Percentiles rank a stretch among this genome's conserved stretches.
Conservation (phyloP, 2,888 invertebrate genomes). For the Eudasyphora cyanicolor region DNA sequence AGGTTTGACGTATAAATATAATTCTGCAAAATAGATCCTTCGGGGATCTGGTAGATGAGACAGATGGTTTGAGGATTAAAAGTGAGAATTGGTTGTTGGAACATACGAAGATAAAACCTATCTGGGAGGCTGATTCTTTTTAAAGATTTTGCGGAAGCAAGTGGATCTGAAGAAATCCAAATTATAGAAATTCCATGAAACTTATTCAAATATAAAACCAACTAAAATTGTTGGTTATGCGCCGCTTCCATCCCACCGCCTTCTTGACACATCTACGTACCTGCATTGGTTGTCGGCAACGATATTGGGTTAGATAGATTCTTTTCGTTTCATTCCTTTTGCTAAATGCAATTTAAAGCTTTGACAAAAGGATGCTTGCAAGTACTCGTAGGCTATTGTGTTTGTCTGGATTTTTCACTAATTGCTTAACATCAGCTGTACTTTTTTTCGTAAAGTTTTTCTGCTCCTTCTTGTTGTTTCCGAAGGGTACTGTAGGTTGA, state of each 20-base stretch:
- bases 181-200: too few relatives aligned
- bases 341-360: constrained; percentile 36
- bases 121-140: too few relatives aligned
- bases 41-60: too few relatives aligned
- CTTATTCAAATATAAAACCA: background rate
- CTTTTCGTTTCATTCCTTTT: constrained; percentile 31
- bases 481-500: background rate
- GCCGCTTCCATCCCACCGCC: background rate
- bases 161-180: too few relatives aligned
- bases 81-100: too few relatives aligned
- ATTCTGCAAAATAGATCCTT: too few relatives aligned
- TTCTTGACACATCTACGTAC: background rate
- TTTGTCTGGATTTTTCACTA: constrained; percentile 40
- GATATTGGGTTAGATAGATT: constrained; percentile 50
- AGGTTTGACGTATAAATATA: too few relatives aligned
- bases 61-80: too few relatives aligned
- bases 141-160: too few relatives aligned
- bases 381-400: constrained; percentile 9
- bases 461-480: constrained; percentile 8
- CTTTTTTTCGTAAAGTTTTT: constrained; percentile 45
- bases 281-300: background rate
- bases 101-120: too few relatives aligned
- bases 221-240: too few relatives aligned
- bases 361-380: constrained; percentile 44
- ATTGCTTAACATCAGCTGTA: constrained; percentile 63